Percentiles rank a stretch among this genome's conserved stretches.
Conservation (phyloP, 2,797 vertebrate species). For the Pyrrhura leucotis region DNA sequence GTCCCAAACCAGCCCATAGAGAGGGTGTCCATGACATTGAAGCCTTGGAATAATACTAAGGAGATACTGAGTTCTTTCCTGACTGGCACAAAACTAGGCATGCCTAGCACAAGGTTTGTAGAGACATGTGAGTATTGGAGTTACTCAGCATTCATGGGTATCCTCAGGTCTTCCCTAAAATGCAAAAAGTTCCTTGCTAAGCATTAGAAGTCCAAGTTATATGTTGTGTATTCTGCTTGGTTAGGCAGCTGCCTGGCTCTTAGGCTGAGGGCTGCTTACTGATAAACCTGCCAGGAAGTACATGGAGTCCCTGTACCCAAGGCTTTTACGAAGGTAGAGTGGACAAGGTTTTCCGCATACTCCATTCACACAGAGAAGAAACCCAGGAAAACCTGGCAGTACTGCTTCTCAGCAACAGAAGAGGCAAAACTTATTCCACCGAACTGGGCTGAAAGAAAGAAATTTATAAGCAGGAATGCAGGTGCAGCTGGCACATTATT, state of each 20-base stretch:
- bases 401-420: neutral
- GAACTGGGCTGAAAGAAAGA: neutral
- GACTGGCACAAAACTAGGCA: neutral
- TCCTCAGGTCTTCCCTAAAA: neutral
- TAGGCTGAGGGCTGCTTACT: neutral
- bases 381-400: neutral
- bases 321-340: neutral
- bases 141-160: neutral
- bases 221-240: neutral
- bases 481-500: neutral
- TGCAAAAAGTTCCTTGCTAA: neutral
- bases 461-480: neutral
- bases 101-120: neutral
- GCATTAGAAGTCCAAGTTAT: neutral
- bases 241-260: neutral
- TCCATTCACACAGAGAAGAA: neutral
- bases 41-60: neutral
- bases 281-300: neutral
- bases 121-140: neutral
- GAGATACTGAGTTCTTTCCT: neutral
- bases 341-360: neutral
- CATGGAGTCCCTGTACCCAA: neutral
- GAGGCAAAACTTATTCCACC: neutral
- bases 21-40: neutral
- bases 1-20: neutral